Conservation (phyloP, 1,140 invertebrate species). For the Lethocerus indicus region DNA sequence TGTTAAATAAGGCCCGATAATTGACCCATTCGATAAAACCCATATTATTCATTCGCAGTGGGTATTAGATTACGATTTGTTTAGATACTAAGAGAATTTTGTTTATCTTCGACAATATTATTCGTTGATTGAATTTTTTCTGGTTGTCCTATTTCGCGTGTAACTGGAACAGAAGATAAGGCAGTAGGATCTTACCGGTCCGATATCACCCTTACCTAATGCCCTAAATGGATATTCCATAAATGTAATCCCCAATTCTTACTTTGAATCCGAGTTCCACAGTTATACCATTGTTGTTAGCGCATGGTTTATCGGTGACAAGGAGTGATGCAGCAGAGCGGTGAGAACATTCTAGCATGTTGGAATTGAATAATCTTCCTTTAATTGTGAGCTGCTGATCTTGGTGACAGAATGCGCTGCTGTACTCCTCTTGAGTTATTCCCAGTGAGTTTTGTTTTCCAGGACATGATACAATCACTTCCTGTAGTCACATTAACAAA, state of each 20-base stretch:
- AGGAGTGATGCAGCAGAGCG: background rate
- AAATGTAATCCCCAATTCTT: background rate
- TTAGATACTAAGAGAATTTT: background rate
- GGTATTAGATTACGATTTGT: background rate
- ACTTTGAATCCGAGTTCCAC: conserved; percentile 12
- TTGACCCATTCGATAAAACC: background rate
- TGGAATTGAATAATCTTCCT: background rate
- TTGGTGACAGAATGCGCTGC: background rate
- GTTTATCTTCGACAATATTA: background rate
- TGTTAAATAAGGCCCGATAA: background rate
- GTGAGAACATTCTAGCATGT: conserved; percentile 6
- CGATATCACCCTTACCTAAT: background rate
- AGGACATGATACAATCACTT: conserved; percentile 9
- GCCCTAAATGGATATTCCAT: background rate
- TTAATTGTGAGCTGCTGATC: background rate
- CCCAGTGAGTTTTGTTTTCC: conserved; percentile 10
- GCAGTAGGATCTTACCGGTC: background rate
- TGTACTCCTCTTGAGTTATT: background rate
- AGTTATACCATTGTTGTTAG: background rate
- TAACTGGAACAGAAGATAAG: background rate
- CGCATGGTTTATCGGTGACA: conserved; percentile 7
- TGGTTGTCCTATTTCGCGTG: background rate
- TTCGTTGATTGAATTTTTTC: background rate
- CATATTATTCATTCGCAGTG: background rate
- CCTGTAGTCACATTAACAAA: background rate